Conservation (phyloP, 2,113 vertebrate species). For the Bagarius yarrelli region DNA sequence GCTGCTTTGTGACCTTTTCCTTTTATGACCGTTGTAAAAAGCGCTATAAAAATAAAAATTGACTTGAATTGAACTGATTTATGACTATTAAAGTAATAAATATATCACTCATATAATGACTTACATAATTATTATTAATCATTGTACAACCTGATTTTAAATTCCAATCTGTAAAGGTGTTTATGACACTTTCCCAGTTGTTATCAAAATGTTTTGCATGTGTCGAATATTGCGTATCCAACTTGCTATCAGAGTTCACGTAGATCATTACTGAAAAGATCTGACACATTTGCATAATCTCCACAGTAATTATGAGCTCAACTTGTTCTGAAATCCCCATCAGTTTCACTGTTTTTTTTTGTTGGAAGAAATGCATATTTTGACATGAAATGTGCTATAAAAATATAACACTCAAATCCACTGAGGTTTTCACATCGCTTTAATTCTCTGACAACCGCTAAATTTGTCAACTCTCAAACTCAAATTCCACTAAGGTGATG, state of each 20-base stretch:
- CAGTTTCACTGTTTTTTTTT: conserved; percentile 46
- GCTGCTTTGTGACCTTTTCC: too few relatives aligned
- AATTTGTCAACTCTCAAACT: conserved; percentile 62
- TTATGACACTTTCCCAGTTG: conserved; percentile 29
- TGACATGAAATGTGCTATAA: conserved; percentile 61
- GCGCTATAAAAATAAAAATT: too few relatives aligned
- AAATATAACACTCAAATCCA: conserved; percentile 71
- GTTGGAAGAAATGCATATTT: conserved; percentile 57
- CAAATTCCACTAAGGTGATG: conserved; percentile 23
- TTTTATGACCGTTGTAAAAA: too few relatives aligned
- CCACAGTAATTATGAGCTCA: conserved; percentile 70
- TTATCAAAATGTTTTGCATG: conserved; percentile 46
- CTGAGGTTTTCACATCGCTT: conserved; percentile 66
- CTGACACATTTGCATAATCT: conserved; percentile 72
- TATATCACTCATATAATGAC: not conserved
- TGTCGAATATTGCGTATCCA: conserved; percentile 45
- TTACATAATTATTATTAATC: not conserved
- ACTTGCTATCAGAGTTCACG: conserved; percentile 61
- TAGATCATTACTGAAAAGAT: conserved; percentile 69
- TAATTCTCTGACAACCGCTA: conserved; percentile 72
- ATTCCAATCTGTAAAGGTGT: conserved; percentile 18
- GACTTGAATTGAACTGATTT: too few relatives aligned
- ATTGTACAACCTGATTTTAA: not conserved
- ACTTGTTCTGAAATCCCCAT: conserved; percentile 71
- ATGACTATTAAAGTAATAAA: too few relatives aligned